Percentiles rank a stretch among this genome's conserved stretches.
These are phyloP conservation scores for Malacosoma neustria DNA, from an alignment of 2,888 invertebrate genomes.

Conservation along the genomic window DNA sequence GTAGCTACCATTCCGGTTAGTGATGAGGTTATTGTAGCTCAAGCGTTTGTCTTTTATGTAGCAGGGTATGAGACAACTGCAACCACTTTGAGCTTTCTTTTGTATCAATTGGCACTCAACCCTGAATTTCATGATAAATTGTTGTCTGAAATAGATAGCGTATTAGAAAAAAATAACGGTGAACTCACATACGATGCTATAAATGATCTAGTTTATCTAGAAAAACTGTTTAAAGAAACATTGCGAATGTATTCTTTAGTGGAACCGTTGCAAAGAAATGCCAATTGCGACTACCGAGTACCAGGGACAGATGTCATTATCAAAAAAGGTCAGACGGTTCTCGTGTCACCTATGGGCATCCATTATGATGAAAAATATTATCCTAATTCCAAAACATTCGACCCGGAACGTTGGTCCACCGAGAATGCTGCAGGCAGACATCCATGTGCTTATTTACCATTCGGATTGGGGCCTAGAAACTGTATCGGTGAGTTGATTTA, in stretches of 20 bases:
- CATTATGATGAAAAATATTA: conserved; percentile 53
- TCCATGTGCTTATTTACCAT: conserved; percentile 45
- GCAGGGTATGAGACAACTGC: conserved; percentile 62
- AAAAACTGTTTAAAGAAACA: conserved; percentile 42
- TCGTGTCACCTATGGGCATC: conserved; percentile 39
- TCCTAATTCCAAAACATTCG: conserved; percentile 48
- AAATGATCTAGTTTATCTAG: conserved; percentile 44
- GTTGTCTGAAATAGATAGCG: conserved; percentile 30
- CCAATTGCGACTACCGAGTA: conserved; percentile 32
- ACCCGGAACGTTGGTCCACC: conserved; percentile 54
- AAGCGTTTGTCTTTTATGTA: conserved; percentile 52
- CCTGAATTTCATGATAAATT: conserved; percentile 44
- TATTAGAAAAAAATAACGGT: conserved; percentile 28
- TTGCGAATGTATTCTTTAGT: conserved; percentile 58
- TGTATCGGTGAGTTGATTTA: conserved; percentile 46
- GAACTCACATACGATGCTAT: conserved; percentile 44
- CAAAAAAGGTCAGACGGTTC: conserved; percentile 33
- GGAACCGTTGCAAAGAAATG: conserved; percentile 39
- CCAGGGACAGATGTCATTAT: conserved; percentile 39
- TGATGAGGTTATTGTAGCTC: conserved; percentile 39
- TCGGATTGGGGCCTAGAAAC: conserved; percentile 51
- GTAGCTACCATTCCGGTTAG: conserved; percentile 17
- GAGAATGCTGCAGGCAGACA: conserved; percentile 32
- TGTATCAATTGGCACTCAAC: conserved; percentile 42
- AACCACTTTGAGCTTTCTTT: conserved; percentile 38